Evolutionary conservation across 1,140 invertebrate species (phyloP), one percentile per base, ranked within the genome.

Genomic region (Sarcophaga bullata): DNA sequence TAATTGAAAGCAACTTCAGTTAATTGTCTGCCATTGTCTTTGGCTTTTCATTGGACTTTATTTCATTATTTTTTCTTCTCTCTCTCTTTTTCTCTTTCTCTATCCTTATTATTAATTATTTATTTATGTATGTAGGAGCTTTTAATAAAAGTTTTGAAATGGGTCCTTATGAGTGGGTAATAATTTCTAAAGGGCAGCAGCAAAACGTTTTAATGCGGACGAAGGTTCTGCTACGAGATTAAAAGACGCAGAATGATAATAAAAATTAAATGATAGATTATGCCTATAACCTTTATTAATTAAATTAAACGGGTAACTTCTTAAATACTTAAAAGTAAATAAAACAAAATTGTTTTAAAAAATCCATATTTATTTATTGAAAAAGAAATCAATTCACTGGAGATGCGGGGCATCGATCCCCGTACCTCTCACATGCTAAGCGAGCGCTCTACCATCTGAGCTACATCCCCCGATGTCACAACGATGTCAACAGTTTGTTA

Each of bases 371-470:
- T 6, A 6, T 54, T 13, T 13, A 6, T 54, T 10, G 52, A 58
- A 6, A 58, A 52, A 52, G 8, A 10, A 58, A 58, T 9, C 1
- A 58, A 58, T 1, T 58, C 11, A 58, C 15, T 90, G 88, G 89
- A 90, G 93, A 93, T 93, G 93, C 93, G 92, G 93, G 93, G 94
- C 91, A 95, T 95, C 94, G 94, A 95, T 95, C 94, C 94, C 93
- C 92, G 94, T 95, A 95, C 94, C 94, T 95, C 94, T 95, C 94
- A 92, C 94, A 95, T 95, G 94, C 94, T 95, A 95, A 95, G 94
- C 94, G 94, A 95, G 94, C 94, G 94, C 94, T 95, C 94, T 95
- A 95, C 94, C 94, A 95, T 94, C 93, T 95, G 94, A 95, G 94
- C 93, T 95, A 95, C 93, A 93, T 91, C 94, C 94, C 93, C 92